These are phyloP conservation scores for Cyphomyrus discorhynchus DNA, from an alignment of 2,113 vertebrate species.

Conservation along the genomic window DNA sequence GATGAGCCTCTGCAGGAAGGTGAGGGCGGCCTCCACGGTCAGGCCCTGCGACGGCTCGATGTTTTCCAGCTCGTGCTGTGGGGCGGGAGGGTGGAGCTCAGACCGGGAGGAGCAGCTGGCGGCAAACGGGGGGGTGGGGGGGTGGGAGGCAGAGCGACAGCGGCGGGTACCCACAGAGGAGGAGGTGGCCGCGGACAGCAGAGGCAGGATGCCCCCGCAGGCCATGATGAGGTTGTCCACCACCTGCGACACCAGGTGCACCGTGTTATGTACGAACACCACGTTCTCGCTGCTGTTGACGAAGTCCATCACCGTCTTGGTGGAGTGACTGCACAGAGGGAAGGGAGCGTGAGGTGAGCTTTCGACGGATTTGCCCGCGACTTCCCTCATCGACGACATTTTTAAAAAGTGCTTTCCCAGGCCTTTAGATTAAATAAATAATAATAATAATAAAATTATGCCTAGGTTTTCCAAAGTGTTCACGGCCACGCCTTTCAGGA, in stretches of 20 bases:
- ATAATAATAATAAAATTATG: background rate
- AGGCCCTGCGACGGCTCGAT: slow-evolving; percentile 91
- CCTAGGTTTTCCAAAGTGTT: background rate
- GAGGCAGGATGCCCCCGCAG: slow-evolving; percentile 90
- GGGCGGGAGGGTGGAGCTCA: slow-evolving; percentile 15
- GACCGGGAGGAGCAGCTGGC: background rate
- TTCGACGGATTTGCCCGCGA: background rate
- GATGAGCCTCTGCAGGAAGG: slow-evolving; percentile 87
- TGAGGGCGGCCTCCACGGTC: slow-evolving; percentile 79
- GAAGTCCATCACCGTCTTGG: slow-evolving; percentile 95
- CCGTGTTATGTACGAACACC: slow-evolving; percentile 95
- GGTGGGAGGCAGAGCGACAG: background rate
- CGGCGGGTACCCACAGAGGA: slow-evolving; percentile 73
- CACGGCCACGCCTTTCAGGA: background rate
- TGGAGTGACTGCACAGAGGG: slow-evolving; percentile 74
- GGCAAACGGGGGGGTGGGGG: background rate
- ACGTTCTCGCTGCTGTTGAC: slow-evolving; percentile 96
- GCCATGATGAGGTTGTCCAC: slow-evolving; percentile 98
- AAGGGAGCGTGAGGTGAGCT: background rate
- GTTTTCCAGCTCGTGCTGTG: slow-evolving; percentile 87
- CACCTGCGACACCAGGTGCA: slow-evolving; percentile 96
- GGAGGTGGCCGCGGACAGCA: slow-evolving; percentile 93
- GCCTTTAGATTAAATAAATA: too few species aligned
- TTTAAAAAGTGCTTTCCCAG: background rate
- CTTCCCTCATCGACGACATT: background rate